These are phyloP conservation scores for Heteromurus nitidus DNA, from an alignment of 2,888 invertebrate genomes.

Conservation along the genomic window DNA sequence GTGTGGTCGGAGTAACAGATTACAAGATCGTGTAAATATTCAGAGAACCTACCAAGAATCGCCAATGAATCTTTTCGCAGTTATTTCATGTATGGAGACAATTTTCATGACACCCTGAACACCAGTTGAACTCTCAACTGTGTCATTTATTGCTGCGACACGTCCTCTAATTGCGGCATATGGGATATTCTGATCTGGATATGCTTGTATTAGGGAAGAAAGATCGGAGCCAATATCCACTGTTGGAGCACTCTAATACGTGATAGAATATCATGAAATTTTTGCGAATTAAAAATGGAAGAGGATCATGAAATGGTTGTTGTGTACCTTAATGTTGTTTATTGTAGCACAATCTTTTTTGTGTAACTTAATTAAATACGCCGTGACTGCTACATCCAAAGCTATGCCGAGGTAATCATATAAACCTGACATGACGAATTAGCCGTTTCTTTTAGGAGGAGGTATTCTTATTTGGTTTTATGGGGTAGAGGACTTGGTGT, in stretches of 20 bases:
- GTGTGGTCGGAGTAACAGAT: not conserved
- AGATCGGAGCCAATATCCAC: constrained; percentile 45
- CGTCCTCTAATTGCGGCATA: constrained; percentile 68
- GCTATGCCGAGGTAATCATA: constrained; percentile 39
- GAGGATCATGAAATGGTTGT: not conserved
- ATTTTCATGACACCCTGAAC: constrained; percentile 70
- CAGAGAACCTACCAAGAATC: constrained; percentile 3
- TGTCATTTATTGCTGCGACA: constrained; percentile 58
- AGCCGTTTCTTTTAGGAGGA: too few species aligned
- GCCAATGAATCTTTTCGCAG: constrained; percentile 29
- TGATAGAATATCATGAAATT: constrained; percentile 3
- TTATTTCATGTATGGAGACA: constrained; percentile 67
- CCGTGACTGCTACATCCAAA: constrained; percentile 26
- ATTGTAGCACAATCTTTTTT: constrained; percentile 35
- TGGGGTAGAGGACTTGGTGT: too few species aligned
- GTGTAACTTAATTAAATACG: constrained; percentile 27
- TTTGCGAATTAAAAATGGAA: not conserved
- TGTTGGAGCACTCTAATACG: constrained; percentile 36
- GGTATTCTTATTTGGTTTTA: too few species aligned
- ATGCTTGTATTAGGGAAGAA: not conserved
- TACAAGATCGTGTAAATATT: not conserved
- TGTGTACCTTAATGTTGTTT: constrained; percentile 36
- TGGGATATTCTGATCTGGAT: constrained; percentile 35
- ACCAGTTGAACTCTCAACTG: constrained; percentile 67
- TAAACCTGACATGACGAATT: constrained; percentile 27